phyloP scores from a whole-genome alignment of 2,113 vertebrate species.

The Ginglymostoma cirratum region DNA sequence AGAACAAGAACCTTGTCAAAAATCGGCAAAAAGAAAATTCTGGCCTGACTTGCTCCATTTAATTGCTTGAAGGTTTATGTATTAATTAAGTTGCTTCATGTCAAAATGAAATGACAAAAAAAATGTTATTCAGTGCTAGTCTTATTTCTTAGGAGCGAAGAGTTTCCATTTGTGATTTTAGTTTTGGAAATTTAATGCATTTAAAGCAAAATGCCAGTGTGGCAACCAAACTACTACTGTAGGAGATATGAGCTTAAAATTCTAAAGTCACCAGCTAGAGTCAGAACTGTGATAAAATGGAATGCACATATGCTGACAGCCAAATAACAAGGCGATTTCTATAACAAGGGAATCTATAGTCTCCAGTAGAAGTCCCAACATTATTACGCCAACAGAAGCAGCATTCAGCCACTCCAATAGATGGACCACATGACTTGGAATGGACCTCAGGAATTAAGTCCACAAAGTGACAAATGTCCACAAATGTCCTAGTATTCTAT shows the following conservation, averaged over 20 bases:
- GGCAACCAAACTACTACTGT: neutral
- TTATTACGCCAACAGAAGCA: neutral
- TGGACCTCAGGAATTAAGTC: neutral
- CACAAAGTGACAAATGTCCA: no score
- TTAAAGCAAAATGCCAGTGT: neutral
- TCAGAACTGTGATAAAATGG: neutral
- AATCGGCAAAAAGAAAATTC: neutral
- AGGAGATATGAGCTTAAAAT: neutral
- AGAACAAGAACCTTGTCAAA: neutral
- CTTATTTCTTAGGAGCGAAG: neutral
- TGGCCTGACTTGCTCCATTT: neutral
- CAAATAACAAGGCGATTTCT: neutral
- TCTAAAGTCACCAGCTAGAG: neutral
- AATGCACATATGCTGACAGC: neutral
- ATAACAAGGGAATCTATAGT: neutral
- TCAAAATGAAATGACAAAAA: neutral
- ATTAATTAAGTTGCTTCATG: slow-evolving; percentile 19
- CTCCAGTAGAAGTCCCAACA: neutral
- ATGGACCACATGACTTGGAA: neutral
- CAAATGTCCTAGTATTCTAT: neutral
- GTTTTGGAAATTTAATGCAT: neutral
- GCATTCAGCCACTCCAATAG: neutral
- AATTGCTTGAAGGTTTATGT: neutral
- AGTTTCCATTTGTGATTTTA: neutral
- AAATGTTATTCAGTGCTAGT: neutral